These are phyloP conservation scores for Smithornis capensis DNA, from an alignment of 2,113 vertebrate genomes.

Conservation along the genomic window DNA sequence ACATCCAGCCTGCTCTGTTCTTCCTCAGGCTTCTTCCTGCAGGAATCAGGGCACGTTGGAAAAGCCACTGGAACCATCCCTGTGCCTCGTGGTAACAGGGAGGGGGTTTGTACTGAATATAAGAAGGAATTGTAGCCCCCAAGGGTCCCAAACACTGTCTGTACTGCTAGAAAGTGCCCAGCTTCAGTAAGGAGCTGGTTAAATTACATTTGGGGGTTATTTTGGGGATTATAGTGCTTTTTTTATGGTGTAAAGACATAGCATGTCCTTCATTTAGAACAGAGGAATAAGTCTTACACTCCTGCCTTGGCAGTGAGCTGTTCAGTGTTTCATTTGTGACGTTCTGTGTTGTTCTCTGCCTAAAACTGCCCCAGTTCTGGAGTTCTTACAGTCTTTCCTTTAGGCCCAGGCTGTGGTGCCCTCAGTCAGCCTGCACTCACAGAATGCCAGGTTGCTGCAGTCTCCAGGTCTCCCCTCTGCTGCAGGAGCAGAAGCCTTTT, in stretches of 20 bases:
- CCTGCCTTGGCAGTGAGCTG: neutral
- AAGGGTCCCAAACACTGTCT: neutral
- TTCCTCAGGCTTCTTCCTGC: neutral
- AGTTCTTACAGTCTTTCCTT: neutral
- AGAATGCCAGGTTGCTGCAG: constrained; percentile 82
- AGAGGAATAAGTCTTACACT: neutral
- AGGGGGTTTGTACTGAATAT: neutral
- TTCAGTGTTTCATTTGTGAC: neutral
- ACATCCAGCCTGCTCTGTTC: neutral
- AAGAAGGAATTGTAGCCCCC: neutral
- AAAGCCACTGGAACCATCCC: neutral
- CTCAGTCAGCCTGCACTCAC: constrained; percentile 81
- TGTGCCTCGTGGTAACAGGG: neutral
- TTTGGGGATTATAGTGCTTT: neutral
- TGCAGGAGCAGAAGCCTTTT: constrained; percentile 81
- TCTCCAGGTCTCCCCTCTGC: constrained; percentile 82
- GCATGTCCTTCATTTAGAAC: neutral
- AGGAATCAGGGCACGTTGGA: neutral
- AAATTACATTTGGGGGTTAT: neutral
- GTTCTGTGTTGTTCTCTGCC: neutral
- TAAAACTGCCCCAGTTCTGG: rapidly evolving
- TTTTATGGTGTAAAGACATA: neutral
- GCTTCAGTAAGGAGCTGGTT: neutral
- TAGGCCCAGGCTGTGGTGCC: constrained; percentile 83
- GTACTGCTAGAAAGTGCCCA: neutral